Percentiles rank a stretch among this genome's conserved stretches.
phyloP scores from a whole-genome alignment of 92 coral and sea anemone genomes.

The Palythoa caribaeorum region DNA sequence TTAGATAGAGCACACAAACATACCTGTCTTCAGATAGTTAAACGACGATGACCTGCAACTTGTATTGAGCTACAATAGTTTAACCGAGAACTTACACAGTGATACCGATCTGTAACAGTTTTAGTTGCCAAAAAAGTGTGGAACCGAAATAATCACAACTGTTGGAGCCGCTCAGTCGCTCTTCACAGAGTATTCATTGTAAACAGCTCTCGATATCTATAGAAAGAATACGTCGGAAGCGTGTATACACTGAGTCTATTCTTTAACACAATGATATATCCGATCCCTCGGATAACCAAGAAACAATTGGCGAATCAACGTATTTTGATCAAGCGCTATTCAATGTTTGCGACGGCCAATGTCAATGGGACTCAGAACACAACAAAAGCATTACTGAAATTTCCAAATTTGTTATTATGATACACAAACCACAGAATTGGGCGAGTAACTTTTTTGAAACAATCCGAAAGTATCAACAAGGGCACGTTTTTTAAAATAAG shows the following conservation, averaged over 20 bases:
- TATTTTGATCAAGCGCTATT: background rate
- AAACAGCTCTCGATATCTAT: background rate
- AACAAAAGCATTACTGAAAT: background rate
- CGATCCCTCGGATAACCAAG: background rate
- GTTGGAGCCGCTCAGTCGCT: background rate
- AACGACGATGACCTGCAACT: too few species aligned
- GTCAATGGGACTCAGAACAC: background rate
- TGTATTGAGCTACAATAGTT: too few species aligned
- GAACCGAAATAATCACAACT: background rate
- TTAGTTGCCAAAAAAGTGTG: background rate
- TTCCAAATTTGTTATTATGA: background rate
- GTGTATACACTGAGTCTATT: background rate
- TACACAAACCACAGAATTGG: background rate
- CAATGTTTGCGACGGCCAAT: background rate
- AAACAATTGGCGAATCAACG: background rate
- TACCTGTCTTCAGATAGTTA: too few species aligned
- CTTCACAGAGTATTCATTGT: background rate
- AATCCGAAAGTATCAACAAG: background rate
- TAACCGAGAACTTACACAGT: background rate
- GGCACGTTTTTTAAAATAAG: background rate
- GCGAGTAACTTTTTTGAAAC: background rate
- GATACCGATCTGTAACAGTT: background rate
- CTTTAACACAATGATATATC: background rate
- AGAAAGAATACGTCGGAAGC: background rate
- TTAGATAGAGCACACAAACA: too few species aligned